Base-by-base conservation (phyloP, 2,797 vertebrate genomes). In the Eutrigla gurnardus region DNA sequence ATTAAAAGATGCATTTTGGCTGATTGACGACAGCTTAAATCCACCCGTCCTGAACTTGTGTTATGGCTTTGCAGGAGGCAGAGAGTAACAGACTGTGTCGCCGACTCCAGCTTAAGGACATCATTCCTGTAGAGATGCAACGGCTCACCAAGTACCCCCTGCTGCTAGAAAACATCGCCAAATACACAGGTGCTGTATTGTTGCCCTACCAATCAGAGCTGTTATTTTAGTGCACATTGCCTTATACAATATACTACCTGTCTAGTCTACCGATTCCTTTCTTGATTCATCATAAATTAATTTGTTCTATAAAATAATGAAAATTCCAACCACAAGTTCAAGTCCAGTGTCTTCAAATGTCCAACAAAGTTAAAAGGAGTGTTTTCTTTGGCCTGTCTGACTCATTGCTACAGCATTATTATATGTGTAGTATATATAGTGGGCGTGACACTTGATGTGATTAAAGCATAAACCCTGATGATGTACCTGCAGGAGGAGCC, bases 91-190 rank as follows among this genome's bases (percentile, higher is more conserved):
- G 96, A 0, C 93, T 94, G 78, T 99, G 98, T 89, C 96, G 97
- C 53, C 93, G 98, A 18, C 91, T 98, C 86, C 97, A 99, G 91
- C 94, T 99, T 46, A 99, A 99, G 89, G 98, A 99, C 93, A 98
- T 99, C 88, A 99, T 99, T 91, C 98, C 98, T 58, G 96, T 96
- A 0, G 98, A 99, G 92, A 99, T 99, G 96, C 96, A 95, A 80
- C 95, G 98, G 60, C 94, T 99, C 84, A 99, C 98, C 37, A 99
- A 99, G 84, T 99, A 99, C 89, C 98, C 98, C 1, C 95, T 99
- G 78, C 95, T 99, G 46, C 90, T 99, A 80, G 97, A 99, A 88
- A 99, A 97, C 91, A 98, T 99, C 58, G 96, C 96, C 43, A 99
- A 98, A 88, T 97, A 96, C 92, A 97, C 98, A 93, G 98, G 98